A percentile compares a stretch with the other conserved stretches of the same genome.
phyloP scores from a whole-genome alignment of 2,113 vertebrate species.

The Silurus glanis region DNA sequence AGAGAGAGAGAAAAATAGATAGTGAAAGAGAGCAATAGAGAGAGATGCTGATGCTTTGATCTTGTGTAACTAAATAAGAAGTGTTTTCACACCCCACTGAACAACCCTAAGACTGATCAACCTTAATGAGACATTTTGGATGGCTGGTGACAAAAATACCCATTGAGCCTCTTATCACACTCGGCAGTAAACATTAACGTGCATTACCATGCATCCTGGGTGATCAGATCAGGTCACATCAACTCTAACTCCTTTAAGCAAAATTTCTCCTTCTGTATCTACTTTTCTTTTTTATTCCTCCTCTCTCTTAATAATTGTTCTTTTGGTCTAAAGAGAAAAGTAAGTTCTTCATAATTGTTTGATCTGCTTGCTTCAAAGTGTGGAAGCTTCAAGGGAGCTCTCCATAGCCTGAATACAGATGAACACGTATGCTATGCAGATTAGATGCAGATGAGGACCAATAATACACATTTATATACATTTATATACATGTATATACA shows the following conservation, averaged over 20 bases:
- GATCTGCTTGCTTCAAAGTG: neutral
- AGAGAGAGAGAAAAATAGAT: neutral
- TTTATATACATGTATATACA: too few species aligned
- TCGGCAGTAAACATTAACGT: neutral
- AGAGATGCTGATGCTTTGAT: neutral
- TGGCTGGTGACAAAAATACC: neutral
- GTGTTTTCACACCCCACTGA: neutral
- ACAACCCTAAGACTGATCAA: neutral
- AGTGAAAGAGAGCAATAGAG: neutral
- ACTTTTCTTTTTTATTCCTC: constrained; percentile 28
- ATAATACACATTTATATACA: too few species aligned
- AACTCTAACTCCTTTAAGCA: neutral
- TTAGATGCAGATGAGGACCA: neutral
- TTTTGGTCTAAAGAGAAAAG: constrained; percentile 6
- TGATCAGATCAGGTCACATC: neutral
- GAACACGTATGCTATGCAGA: neutral
- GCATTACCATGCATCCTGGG: neutral
- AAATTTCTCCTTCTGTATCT: neutral
- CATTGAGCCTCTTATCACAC: neutral
- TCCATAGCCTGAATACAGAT: neutral
- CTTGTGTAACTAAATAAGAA: neutral
- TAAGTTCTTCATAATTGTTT: neutral
- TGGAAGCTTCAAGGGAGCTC: neutral
- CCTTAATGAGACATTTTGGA: neutral
- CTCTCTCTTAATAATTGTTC: constrained; percentile 47